Evolutionary conservation across 2,113 vertebrate genomes (phyloP), one percentile per base, ranked within the genome.

Genomic region (Serinus canaria): DNA sequence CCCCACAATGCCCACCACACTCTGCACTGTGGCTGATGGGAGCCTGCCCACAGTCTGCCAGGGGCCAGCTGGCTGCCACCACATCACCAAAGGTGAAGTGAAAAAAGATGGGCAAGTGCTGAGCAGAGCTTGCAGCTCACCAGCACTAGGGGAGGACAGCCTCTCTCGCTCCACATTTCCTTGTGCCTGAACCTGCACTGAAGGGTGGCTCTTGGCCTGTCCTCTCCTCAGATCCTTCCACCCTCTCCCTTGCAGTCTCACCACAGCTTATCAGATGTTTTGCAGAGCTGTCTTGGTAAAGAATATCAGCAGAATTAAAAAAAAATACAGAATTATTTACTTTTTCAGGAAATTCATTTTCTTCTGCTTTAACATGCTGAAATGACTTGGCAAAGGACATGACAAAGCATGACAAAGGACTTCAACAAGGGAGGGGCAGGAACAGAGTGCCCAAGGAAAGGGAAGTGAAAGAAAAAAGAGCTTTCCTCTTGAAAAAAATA

Each of bases 1-100:
- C 20, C 28, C 78, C 8, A 0, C 8, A 31, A 31, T 19, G 39
- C 0, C 0, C 30, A 1, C 9, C 25, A 33, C 3, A 1, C 18
- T 85, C 33, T 12, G 15, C 35, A 4, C 27, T 52, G 59, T 59
- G 43, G 24, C 49, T 73, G 31, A 44, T 3, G 39, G 39, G 66
- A 75, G 56, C 56, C 60, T 15, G 37, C 66, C 13, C 41, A 21
- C n/a, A 39, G 1, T 4, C 47, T 47, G 58, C 35, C 0, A 0
- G 24, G 25, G 49, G 24, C 49, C 49, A 66, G 63, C 62, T 87
- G 74, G n/a, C 56, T 91, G 73, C 82, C 52, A 50, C 44, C 79
- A 39, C 55, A 23, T 21, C 28, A 59, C 73, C 19, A 35, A 28
- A 80, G 73, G 22, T 19, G 25, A 85, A 37, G 58, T 44, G 83